Percentiles rank a stretch among this genome's conserved stretches.
Conservation (phyloP, 1,140 invertebrate genomes). For the Pantala flavescens region DNA sequence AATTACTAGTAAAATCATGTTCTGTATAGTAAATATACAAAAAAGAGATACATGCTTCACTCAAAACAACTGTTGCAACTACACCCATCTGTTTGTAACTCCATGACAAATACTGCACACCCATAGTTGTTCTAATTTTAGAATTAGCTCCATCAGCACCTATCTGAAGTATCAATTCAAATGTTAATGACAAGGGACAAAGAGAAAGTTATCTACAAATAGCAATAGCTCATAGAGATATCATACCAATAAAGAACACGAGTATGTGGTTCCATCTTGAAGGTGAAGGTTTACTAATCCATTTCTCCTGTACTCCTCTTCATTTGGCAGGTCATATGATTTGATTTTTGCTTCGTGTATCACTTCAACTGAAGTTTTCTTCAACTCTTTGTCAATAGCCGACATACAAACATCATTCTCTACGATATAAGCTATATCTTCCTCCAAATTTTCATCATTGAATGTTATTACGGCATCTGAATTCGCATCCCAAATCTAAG, state of each 20-base stretch:
- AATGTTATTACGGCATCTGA: slow-evolving; percentile 82
- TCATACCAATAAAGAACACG: slow-evolving; percentile 47
- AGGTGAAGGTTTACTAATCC: slow-evolving; percentile 37
- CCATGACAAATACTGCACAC: slow-evolving; percentile 63
- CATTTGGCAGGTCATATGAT: slow-evolving; percentile 38
- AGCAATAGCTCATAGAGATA: neutral
- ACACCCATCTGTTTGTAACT: slow-evolving; percentile 83
- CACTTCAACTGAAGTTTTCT: slow-evolving; percentile 32
- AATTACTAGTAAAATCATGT: neutral
- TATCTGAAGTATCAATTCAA: slow-evolving; percentile 45
- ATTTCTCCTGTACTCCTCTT: slow-evolving; percentile 18
- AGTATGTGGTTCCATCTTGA: slow-evolving; percentile 43
- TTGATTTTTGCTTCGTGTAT: slow-evolving; percentile 40
- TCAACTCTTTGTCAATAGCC: slow-evolving; percentile 49
- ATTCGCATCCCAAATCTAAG: slow-evolving; percentile 82
- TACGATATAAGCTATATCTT: slow-evolving; percentile 81
- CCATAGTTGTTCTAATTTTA: slow-evolving; percentile 67
- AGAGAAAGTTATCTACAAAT: neutral
- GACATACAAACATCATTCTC: slow-evolving; percentile 83
- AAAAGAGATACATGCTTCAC: slow-evolving; percentile 42
- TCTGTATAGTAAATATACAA: neutral
- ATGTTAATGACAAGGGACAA: neutral
- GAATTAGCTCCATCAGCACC: slow-evolving; percentile 92
- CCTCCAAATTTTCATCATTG: slow-evolving; percentile 55
- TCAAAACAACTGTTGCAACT: slow-evolving; percentile 76